These are phyloP conservation scores for Macrosiphum euphorbiae DNA, from an alignment of 2,888 invertebrate genomes.

Conservation along the genomic window DNA sequence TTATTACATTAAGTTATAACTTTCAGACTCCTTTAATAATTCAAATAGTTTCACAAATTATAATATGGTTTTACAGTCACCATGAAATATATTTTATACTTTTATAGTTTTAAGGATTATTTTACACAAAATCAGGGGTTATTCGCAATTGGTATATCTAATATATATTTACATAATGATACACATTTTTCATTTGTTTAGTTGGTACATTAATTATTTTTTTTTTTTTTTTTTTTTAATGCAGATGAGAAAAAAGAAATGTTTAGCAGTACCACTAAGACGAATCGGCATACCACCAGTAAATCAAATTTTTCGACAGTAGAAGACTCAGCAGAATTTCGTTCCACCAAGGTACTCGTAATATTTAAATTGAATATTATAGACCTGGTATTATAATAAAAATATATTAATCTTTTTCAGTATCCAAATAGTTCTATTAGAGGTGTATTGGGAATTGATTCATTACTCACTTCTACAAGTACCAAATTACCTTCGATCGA, in stretches of 20 bases:
- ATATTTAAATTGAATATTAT: background rate
- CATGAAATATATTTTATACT: background rate
- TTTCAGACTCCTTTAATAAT: background rate
- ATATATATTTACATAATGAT: background rate
- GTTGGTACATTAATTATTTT: background rate
- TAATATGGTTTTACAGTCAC: background rate
- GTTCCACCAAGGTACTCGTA: constrained; percentile 28
- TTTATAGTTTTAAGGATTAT: background rate
- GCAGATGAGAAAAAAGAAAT: constrained; percentile 37
- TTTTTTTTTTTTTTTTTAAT: background rate
- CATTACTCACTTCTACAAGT: background rate
- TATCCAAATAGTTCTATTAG: constrained; percentile 47
- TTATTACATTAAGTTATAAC: too few relatives aligned
- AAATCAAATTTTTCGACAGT: constrained; percentile 35
- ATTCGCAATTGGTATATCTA: background rate
- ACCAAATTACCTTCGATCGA: background rate
- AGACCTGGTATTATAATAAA: background rate
- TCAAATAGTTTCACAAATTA: background rate
- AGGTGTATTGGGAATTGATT: background rate
- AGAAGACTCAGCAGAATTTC: constrained; percentile 27
- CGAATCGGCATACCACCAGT: background rate
- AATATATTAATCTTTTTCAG: constrained; percentile 37
- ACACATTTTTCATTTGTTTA: background rate
- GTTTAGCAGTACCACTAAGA: background rate
- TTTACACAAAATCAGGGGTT: background rate